These are phyloP conservation scores for Cephus sareptanus DNA, from an alignment of 2,888 invertebrate genomes.

Conservation along the genomic window DNA sequence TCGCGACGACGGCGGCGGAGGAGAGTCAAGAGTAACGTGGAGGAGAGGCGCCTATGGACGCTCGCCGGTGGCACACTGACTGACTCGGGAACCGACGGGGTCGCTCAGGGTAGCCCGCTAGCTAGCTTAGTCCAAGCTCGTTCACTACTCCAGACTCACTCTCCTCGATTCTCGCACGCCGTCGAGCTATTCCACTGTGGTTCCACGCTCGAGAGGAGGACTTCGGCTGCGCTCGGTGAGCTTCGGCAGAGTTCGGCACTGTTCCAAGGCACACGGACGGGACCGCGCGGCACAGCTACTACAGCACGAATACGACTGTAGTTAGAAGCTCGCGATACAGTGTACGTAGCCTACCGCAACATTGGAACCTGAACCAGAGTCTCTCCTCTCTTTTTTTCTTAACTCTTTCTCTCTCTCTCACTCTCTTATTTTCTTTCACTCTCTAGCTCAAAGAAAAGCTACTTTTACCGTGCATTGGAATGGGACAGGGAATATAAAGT, in stretches of 20 bases:
- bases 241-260: conserved; percentile 66
- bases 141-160: conserved; percentile 18
- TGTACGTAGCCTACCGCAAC: background rate
- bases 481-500: conserved; percentile 27
- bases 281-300: conserved; percentile 44
- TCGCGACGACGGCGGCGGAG: background rate
- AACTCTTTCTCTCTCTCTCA: conserved; percentile 22
- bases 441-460: conserved; percentile 30
- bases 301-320: conserved; percentile 54
- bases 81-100: conserved; percentile 54
- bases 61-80: conserved; percentile 66
- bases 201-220: conserved; percentile 69
- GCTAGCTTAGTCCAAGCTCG: conserved; percentile 31
- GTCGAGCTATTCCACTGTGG: conserved; percentile 8
- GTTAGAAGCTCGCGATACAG: conserved; percentile 4
- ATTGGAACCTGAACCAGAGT: conserved; percentile 5
- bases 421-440: conserved; percentile 10
- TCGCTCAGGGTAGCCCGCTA: conserved; percentile 55
- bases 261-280: conserved; percentile 46
- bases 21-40: background rate
- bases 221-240: conserved; percentile 69
- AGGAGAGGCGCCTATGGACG: conserved; percentile 26
- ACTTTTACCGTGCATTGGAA: conserved; percentile 47
- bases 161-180: conserved; percentile 20
- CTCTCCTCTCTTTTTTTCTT: conserved; percentile 18